These are phyloP conservation scores for Procambarus virginalis DNA, from an alignment of 1,140 invertebrate genomes.

Conservation along the genomic window DNA sequence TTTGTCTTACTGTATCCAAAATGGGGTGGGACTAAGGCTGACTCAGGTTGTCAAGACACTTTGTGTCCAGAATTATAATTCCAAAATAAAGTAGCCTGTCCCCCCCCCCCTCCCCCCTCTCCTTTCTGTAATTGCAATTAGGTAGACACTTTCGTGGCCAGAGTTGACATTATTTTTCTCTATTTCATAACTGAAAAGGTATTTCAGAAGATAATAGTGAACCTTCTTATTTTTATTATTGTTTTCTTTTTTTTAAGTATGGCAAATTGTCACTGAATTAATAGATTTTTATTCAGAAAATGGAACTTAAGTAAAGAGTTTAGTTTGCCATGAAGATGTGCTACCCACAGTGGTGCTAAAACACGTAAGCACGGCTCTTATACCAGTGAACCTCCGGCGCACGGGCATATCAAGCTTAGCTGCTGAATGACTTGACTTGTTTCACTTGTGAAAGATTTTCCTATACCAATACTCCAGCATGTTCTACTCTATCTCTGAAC, in stretches of 20 bases:
- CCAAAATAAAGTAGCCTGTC: slow-evolving; percentile 52
- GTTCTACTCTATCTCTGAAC: background rate
- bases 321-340: slow-evolving; percentile 63
- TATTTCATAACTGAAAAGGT: slow-evolving; percentile 27
- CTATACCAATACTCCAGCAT: background rate
- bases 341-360: slow-evolving; percentile 66
- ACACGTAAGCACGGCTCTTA: slow-evolving; percentile 63
- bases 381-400: slow-evolving; percentile 62
- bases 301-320: slow-evolving; percentile 40
- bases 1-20: slow-evolving; percentile 58
- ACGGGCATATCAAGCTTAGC: slow-evolving; percentile 53
- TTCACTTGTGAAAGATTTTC: background rate
- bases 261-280: slow-evolving; percentile 31
- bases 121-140: slow-evolving; percentile 61
- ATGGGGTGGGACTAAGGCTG: slow-evolving; percentile 55
- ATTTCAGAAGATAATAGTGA: slow-evolving; percentile 23
- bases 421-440: slow-evolving; percentile 37
- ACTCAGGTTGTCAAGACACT: slow-evolving; percentile 63
- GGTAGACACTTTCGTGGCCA: slow-evolving; percentile 66
- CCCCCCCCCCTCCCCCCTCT: slow-evolving; percentile 21
- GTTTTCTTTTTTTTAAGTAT: slow-evolving; percentile 17
- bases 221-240: slow-evolving; percentile 6
- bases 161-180: slow-evolving; percentile 54
- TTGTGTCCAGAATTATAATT: slow-evolving; percentile 66
- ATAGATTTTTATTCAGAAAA: slow-evolving; percentile 46